A percentile compares a stretch with the other conserved stretches of the same genome.
phyloP scores from a whole-genome alignment of 2,797 vertebrate genomes.

The Esox lucius region DNA sequence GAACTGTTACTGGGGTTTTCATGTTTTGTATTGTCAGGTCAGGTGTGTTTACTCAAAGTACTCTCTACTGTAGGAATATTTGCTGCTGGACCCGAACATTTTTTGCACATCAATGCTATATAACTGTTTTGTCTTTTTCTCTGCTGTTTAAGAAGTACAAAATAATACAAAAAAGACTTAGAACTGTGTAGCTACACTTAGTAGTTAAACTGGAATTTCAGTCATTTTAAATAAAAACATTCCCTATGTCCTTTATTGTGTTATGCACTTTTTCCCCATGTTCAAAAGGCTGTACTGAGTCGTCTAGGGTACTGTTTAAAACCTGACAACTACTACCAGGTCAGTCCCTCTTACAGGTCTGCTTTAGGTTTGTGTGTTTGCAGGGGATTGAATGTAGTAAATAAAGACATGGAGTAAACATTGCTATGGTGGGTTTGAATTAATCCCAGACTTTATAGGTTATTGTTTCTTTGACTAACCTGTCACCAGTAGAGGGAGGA shows the following conservation, averaged over 20 bases:
- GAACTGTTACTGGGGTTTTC: neutral
- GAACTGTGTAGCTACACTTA: conserved; percentile 9
- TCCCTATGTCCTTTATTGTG: neutral
- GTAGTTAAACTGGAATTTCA: conserved; percentile 16
- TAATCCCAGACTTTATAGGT: too few relatives aligned
- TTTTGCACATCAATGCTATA: conserved; percentile 22
- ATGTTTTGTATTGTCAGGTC: neutral
- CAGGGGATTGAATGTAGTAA: too few relatives aligned
- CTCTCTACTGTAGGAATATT: conserved; percentile 17
- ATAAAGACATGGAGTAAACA: too few relatives aligned
- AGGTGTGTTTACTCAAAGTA: conserved; percentile 3
- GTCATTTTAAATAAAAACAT: conserved; percentile 20
- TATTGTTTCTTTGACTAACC: neutral
- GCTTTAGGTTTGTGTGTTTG: neutral
- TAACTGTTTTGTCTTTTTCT: conserved; percentile 10
- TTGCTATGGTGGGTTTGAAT: too few relatives aligned
- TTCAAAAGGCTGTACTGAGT: too few relatives aligned
- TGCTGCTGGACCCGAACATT: conserved; percentile 18
- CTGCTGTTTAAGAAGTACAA: conserved; percentile 8
- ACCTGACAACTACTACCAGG: too few relatives aligned
- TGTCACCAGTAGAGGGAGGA: conserved; percentile 3
- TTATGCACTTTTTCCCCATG: too few relatives aligned
- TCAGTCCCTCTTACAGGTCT: neutral
- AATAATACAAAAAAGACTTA: neutral
- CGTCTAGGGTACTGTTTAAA: too few relatives aligned